Percentiles rank a stretch among this genome's conserved stretches.
These are phyloP conservation scores for Calephelis nemesis DNA, from an alignment of 1,140 invertebrate species.

Conservation along the genomic window DNA sequence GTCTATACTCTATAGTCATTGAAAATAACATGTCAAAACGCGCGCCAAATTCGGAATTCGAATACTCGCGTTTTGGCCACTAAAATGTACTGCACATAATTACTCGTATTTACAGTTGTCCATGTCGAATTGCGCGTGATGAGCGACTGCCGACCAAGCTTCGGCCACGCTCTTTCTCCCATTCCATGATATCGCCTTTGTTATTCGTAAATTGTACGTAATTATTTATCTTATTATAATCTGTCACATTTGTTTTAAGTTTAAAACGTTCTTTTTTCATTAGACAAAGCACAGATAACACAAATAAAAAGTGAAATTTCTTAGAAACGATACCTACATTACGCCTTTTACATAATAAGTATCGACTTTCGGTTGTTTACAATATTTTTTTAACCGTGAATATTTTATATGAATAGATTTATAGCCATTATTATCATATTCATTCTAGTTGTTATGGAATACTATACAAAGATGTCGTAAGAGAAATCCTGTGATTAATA, in stretches of 20 bases:
- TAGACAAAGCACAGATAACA: conserved; percentile 36
- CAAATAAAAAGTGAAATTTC: conserved; percentile 36
- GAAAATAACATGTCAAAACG: conserved; percentile 47
- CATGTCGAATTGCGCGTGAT: conserved; percentile 73
- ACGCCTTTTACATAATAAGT: conserved; percentile 28
- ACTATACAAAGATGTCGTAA: background rate
- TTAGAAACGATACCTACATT: conserved; percentile 30
- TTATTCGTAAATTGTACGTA: conserved; percentile 55
- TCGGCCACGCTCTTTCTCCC: conserved; percentile 67
- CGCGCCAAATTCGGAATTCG: conserved; percentile 50
- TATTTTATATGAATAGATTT: background rate
- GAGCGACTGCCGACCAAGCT: conserved; percentile 61
- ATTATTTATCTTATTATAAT: conserved; percentile 28
- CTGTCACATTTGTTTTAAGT: conserved; percentile 3
- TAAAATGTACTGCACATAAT: conserved; percentile 49
- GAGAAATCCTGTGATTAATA: background rate
- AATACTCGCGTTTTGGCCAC: conserved; percentile 33
- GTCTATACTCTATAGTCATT: conserved; percentile 25
- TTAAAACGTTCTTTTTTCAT: conserved; percentile 30
- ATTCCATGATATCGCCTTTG: conserved; percentile 66
- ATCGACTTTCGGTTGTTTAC: conserved; percentile 28
- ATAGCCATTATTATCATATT: background rate
- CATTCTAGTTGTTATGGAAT: background rate
- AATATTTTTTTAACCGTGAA: conserved; percentile 11
- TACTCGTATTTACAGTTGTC: conserved; percentile 61